Base-by-base conservation (phyloP, 2,113 vertebrate genomes). In the Ariopsis seemanni region DNA sequence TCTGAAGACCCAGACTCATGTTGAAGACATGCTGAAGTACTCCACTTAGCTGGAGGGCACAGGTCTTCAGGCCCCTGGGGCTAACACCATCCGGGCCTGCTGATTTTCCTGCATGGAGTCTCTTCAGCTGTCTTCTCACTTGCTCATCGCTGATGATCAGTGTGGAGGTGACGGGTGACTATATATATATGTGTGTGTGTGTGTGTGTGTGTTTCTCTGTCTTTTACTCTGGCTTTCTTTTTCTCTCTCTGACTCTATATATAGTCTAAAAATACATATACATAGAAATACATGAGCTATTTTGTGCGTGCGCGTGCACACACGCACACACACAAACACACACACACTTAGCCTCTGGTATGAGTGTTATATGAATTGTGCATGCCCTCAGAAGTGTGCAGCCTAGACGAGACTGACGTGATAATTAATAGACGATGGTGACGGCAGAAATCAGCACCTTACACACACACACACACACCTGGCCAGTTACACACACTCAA, bases 341-440 rank as follows among this genome's bases (percentile, higher is more conserved):
- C 72, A 11, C 69, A 72, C 1, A 0, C 69, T 18, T 4, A 55
- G 22, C 22, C 14, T 77, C 48, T 75, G 75, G 52, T 57, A 57
- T 57, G 12, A 52, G 48, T 65, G 34, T 86, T 78, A 83, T 65
- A 55, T 84, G 80, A 90, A 53, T 55, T 15, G 27, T 83, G 88
- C 86, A 89, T 27, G 72, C 60, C 85, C 65, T 88, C 84, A 89
- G 77, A 77, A 84, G 77, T 55, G 63, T 77, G 48, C 75, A 27
- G 25, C 25, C 8, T 25, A 79, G 25, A 30, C 25, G 14, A 79
- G 77, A 27, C 63, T 89, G 86, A 85, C 77, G 50, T 22, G 80
- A 91, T 90, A 91, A 91, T 91, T 85, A 91, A 89, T 88, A 88
- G 87, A 82, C 87, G 77, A 55, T 81, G 78, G 10, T 89, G 89